phyloP scores from a whole-genome alignment of 1,140 invertebrate genomes.

The Hycleus cichorii region DNA sequence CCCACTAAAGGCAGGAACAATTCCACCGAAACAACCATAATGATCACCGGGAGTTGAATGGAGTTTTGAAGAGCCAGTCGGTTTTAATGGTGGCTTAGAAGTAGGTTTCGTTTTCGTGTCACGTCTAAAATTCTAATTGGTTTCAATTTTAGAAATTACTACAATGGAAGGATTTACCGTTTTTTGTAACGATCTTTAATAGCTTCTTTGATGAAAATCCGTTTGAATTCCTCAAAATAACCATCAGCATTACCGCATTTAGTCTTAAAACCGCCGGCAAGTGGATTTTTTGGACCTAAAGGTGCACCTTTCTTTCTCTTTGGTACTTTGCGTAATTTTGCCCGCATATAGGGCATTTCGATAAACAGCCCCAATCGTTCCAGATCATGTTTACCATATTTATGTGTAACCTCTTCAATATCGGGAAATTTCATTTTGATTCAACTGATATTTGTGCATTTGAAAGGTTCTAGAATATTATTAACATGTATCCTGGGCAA shows the following conservation, averaged over 20 bases:
- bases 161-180: background rate
- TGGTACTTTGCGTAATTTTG: constrained; percentile 15
- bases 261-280: constrained; percentile 24
- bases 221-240: constrained; percentile 37
- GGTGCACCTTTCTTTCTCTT: constrained; percentile 4
- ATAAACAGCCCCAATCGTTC: constrained; percentile 37
- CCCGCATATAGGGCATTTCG: constrained; percentile 37
- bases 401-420: constrained; percentile 19
- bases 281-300: no score
- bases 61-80: constrained; percentile 25
- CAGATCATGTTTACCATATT: constrained; percentile 36
- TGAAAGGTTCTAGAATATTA: no score
- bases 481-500: no score
- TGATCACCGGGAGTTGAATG: constrained; percentile 36
- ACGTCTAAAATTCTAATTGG: no score
- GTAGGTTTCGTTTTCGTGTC: constrained; percentile 16
- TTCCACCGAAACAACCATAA: constrained; percentile 35
- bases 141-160: no score
- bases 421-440: background rate
- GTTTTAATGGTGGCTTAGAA: constrained; percentile 24
- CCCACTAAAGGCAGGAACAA: constrained; percentile 29
- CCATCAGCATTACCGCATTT: constrained; percentile 33
- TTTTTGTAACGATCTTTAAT: constrained; percentile 17
- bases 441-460: no score
- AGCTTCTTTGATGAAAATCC: constrained; percentile 34